A percentile compares a stretch with the other conserved stretches of the same genome.
Evolutionary conservation across 2,113 vertebrate species (phyloP).

Genomic region (Eonycteris spelaea): DNA sequence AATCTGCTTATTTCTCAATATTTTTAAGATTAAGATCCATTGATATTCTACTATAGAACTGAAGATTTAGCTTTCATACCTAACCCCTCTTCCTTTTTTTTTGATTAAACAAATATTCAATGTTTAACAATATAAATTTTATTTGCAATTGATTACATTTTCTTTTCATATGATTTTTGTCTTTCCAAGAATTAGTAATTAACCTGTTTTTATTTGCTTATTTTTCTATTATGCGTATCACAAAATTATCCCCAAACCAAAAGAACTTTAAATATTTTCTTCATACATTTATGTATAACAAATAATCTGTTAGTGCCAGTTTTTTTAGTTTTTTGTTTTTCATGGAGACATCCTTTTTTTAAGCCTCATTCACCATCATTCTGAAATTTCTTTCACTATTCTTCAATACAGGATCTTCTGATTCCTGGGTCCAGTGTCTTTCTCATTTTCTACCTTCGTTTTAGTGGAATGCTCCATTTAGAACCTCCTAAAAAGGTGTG

Average conservation of each 20-base stretch:
- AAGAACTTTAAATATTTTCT: not conserved
- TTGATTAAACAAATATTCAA: not conserved
- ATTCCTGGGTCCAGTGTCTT: not conserved
- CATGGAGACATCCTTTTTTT: not conserved
- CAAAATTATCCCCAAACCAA: not conserved
- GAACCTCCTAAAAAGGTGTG: not conserved
- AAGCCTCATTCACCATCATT: not conserved
- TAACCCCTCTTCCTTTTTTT: not conserved
- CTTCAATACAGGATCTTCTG: not conserved
- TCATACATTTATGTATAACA: not conserved
- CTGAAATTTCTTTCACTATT: not conserved
- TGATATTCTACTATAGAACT: not conserved
- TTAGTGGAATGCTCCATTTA: not conserved
- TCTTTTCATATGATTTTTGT: not conserved
- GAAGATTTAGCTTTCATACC: not conserved
- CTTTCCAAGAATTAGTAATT: not conserved
- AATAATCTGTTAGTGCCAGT: not conserved
- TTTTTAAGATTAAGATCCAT: not conserved
- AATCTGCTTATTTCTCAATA: not conserved
- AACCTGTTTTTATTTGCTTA: not conserved
- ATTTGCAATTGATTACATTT: not conserved
- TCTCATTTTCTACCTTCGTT: not conserved
- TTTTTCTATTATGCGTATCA: not conserved
- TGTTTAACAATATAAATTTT: not conserved
- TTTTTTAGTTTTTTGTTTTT: not conserved